phyloP scores from a whole-genome alignment of 2,888 invertebrate species.

The Drosophila putrida region DNA sequence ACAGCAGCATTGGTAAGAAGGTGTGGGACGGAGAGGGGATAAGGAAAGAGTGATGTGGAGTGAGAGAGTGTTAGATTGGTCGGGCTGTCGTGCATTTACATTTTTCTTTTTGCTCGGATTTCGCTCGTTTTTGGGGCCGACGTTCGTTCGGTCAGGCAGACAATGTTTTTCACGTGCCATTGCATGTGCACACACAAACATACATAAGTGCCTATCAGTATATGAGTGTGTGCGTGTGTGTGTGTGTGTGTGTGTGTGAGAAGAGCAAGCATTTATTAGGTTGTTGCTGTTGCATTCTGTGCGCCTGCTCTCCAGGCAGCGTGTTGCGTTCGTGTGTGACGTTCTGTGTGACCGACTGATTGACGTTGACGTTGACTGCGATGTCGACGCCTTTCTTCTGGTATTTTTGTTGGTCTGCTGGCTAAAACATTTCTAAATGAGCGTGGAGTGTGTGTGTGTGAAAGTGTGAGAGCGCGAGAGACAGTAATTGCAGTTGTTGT shows the following conservation, averaged over 20 bases:
- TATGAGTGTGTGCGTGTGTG: not conserved
- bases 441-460: not conserved
- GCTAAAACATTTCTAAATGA: constrained; percentile 15
- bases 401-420: not conserved
- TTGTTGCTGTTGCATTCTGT: constrained; percentile 52
- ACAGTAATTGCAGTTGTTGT: constrained; percentile 38
- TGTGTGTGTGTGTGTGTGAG: constrained; percentile 9
- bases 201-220: not conserved
- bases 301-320: constrained; percentile 82
- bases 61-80: constrained; percentile 1
- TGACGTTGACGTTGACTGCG: constrained; percentile 42
- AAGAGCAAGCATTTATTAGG: not conserved
- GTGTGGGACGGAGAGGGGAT: constrained; percentile 5
- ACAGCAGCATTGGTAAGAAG: not conserved
- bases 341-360: constrained; percentile 75
- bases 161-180: constrained; percentile 77
- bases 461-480: not conserved
- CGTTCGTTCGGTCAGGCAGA: constrained; percentile 73
- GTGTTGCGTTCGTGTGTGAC: constrained; percentile 84
- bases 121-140: constrained; percentile 36
- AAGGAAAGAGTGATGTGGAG: not conserved
- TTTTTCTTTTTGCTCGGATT: constrained; percentile 9
- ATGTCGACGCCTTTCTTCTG: constrained; percentile 1
- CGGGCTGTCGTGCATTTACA: constrained; percentile 16
- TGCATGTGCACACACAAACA: constrained; percentile 66